A percentile compares a stretch with the other conserved stretches of the same genome.
Conservation (phyloP, 2,888 invertebrate genomes). For the Phengaris alcon region DNA sequence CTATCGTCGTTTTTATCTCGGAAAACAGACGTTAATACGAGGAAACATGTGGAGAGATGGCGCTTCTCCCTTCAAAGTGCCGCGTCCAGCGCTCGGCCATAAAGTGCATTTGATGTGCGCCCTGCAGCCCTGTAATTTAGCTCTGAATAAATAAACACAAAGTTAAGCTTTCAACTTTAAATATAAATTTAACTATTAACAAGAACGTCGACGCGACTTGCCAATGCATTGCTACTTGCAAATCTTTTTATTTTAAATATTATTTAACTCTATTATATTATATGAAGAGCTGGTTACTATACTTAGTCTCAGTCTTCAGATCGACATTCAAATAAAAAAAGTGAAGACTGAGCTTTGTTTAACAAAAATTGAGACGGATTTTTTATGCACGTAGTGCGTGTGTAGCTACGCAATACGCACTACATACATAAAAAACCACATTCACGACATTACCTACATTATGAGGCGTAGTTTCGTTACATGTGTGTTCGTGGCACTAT, state of each 20-base stretch:
- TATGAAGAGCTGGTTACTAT: too few relatives aligned
- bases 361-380: too few relatives aligned
- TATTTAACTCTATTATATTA: not conserved
- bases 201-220: constrained; percentile 5
- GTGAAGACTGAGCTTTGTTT: too few relatives aligned
- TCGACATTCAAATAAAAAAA: too few relatives aligned
- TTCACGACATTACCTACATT: too few relatives aligned
- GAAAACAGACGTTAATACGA: constrained; percentile 78
- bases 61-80: constrained; percentile 75
- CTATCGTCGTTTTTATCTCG: constrained; percentile 70
- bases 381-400: too few relatives aligned
- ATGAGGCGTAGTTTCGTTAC: too few relatives aligned
- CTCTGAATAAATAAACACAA: constrained; percentile 67
- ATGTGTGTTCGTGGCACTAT: too few relatives aligned
- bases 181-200: constrained; percentile 31
- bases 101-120: constrained; percentile 71
- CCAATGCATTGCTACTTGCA: not conserved
- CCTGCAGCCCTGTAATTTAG: constrained; percentile 64
- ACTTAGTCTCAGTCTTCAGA: too few relatives aligned
- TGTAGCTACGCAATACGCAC: too few relatives aligned
- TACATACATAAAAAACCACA: too few relatives aligned
- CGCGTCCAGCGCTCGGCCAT: constrained; percentile 55
- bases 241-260: not conserved
- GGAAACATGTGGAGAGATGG: constrained; percentile 76
- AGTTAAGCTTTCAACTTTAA: constrained; percentile 58